Conservation (phyloP, 2,797 vertebrate species). For the Microhierax caerulescens region DNA sequence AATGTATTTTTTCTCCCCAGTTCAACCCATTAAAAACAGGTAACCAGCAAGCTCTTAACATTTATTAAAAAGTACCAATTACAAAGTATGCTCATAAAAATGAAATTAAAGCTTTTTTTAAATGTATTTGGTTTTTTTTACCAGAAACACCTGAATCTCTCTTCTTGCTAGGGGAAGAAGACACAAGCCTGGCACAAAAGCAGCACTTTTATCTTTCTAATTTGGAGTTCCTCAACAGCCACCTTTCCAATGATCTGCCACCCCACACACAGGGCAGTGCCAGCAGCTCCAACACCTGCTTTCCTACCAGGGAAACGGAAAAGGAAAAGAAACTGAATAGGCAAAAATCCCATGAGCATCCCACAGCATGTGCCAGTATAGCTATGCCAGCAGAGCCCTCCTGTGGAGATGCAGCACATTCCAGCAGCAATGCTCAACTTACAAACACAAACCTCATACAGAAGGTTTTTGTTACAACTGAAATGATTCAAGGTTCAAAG, state of each 20-base stretch:
- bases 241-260: background rate
- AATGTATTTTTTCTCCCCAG: background rate
- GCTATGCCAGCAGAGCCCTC: constrained; percentile 51
- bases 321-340: background rate
- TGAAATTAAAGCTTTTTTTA: background rate
- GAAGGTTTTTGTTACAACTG: background rate
- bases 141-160: background rate
- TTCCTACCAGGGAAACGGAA: background rate
- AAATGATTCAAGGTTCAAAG: background rate
- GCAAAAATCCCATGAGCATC: background rate
- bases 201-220: background rate
- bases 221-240: background rate
- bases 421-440: background rate
- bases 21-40: background rate
- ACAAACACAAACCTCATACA: background rate
- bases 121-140: background rate
- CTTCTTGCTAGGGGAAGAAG: background rate
- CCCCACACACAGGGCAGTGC: background rate
- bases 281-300: background rate
- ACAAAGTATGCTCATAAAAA: background rate
- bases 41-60: background rate
- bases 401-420: constrained; percentile 31
- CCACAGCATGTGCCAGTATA: background rate
- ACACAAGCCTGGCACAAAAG: background rate
- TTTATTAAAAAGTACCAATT: background rate